Conservation (phyloP, 1,140 invertebrate genomes). For the Nixonia krombeini region DNA sequence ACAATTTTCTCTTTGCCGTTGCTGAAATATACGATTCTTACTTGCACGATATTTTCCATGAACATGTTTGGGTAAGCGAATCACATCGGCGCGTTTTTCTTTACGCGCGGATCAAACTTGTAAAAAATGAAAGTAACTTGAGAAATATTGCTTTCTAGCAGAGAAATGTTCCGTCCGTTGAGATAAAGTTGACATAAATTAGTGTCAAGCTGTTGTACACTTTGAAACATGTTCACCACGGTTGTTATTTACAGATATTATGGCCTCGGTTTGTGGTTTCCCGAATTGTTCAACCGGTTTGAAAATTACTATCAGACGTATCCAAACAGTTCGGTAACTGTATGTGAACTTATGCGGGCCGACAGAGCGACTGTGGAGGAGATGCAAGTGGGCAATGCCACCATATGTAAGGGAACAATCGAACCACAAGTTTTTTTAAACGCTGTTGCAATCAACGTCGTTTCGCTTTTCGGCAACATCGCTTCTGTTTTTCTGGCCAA, state of each 20-base stretch:
- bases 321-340: constrained; percentile 67
- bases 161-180: no score
- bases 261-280: constrained; percentile 80
- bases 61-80: constrained; percentile 79
- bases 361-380: background rate
- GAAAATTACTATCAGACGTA: constrained; percentile 66
- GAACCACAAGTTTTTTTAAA: constrained; percentile 69
- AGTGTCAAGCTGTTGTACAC: background rate
- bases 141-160: no score
- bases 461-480: constrained; percentile 68
- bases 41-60: constrained; percentile 75
- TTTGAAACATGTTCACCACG: background rate
- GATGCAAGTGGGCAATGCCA: background rate
- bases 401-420: constrained; percentile 22
- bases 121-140: no score
- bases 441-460: constrained; percentile 69
- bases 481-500: constrained; percentile 62
- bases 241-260: constrained; percentile 75
- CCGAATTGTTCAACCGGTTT: constrained; percentile 77
- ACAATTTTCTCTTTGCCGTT: constrained; percentile 72
- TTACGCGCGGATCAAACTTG: no score
- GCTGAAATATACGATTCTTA: constrained; percentile 72
- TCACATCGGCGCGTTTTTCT: no score
- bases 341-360: constrained; percentile 67
- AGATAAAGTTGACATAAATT: no score